Conservation (phyloP, 2,797 vertebrate species). For the Otolemur crassicaudatus region DNA sequence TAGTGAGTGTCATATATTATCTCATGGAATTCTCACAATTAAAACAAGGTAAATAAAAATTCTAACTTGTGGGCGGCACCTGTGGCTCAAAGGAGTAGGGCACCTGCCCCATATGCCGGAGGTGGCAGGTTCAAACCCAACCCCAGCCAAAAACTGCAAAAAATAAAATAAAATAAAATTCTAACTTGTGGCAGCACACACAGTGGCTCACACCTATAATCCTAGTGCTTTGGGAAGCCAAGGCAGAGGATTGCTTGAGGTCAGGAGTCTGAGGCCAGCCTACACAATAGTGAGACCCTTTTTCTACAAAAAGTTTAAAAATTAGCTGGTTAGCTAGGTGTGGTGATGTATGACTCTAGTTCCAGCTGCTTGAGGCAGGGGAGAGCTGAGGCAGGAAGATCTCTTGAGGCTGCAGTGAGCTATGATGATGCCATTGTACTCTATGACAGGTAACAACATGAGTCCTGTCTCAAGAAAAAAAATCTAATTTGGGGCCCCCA, state of each 20-base stretch:
- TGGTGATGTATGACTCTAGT: neutral
- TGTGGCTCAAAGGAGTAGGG: neutral
- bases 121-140: too few relatives aligned
- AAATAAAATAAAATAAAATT: neutral
- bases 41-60: neutral
- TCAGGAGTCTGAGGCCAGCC: neutral
- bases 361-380: neutral
- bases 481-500: constrained; percentile 11
- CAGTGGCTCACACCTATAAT: neutral
- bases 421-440: neutral
- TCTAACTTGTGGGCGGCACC: neutral
- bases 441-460: neutral
- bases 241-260: neutral
- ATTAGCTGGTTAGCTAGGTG: neutral
- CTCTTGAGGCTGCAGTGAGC: neutral
- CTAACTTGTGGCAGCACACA: neutral
- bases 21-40: neutral
- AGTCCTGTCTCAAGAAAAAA: neutral
- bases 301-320: neutral
- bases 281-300: neutral
- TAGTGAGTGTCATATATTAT: neutral
- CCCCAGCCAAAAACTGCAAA: too few relatives aligned
- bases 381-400: neutral
- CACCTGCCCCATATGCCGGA: too few relatives aligned
- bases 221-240: neutral